Conservation (phyloP, 2,888 invertebrate species). For the Eupsilia transversa region DNA sequence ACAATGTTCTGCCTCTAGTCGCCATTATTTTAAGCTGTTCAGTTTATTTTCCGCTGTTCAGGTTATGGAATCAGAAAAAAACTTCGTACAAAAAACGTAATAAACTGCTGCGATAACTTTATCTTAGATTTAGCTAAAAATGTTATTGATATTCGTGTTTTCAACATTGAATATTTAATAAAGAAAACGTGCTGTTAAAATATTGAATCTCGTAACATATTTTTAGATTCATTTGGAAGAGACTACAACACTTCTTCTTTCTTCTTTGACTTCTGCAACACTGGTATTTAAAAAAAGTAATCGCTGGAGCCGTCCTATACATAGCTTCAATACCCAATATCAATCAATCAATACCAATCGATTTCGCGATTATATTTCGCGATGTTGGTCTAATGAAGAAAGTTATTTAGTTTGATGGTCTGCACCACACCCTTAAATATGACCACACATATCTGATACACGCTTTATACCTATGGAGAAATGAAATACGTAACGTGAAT, state of each 20-base stretch:
- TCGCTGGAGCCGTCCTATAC: too few species aligned
- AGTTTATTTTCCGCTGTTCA: background rate
- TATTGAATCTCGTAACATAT: conserved; percentile 6
- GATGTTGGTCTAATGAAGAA: too few species aligned
- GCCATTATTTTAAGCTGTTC: background rate
- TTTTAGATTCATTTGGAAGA: background rate
- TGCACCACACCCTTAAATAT: too few species aligned
- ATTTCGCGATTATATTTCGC: too few species aligned
- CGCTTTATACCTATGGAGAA: background rate
- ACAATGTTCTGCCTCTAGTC: background rate
- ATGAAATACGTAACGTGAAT: background rate
- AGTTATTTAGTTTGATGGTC: too few species aligned
- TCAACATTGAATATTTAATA: conserved; percentile 1
- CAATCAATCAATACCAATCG: too few species aligned
- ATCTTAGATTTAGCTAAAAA: background rate
- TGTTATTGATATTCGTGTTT: background rate
- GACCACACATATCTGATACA: too few species aligned
- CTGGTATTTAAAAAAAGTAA: too few species aligned
- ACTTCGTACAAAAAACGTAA: background rate
- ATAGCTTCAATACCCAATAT: too few species aligned
- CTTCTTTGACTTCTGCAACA: background rate
- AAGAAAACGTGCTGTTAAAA: background rate
- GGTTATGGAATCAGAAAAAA: background rate
- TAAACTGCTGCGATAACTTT: background rate
- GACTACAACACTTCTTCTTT: too few species aligned